phyloP scores from a whole-genome alignment of 2,888 invertebrate species.

The Rutpela maculata region DNA sequence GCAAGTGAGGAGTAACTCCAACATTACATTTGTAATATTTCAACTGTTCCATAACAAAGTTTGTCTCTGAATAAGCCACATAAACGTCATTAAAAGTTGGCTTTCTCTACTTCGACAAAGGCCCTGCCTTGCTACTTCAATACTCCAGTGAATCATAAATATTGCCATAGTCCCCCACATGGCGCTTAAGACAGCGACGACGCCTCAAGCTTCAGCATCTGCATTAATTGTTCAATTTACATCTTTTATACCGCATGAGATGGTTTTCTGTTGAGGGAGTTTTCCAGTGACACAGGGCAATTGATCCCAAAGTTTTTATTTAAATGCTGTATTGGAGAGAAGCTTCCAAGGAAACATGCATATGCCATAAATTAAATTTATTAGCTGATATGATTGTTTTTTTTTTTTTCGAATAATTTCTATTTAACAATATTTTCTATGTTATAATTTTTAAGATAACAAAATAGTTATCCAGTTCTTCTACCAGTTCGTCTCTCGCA shows the following conservation, averaged over 20 bases:
- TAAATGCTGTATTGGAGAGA: background rate
- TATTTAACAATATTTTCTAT: too few relatives aligned
- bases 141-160: constrained; percentile 64
- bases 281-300: constrained; percentile 10
- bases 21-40: constrained; percentile 59
- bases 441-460: too few relatives aligned
- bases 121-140: constrained; percentile 58
- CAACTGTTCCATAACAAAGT: constrained; percentile 61
- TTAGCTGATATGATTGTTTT: too few relatives aligned
- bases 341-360: too few relatives aligned
- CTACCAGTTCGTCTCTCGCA: too few relatives aligned
- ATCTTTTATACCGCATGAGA: constrained; percentile 49
- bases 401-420: too few relatives aligned
- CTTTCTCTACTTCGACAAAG: constrained; percentile 57
- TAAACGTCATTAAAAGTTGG: constrained; percentile 65
- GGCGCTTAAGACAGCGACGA: constrained; percentile 38
- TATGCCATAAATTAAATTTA: too few relatives aligned
- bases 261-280: constrained; percentile 11
- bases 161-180: constrained; percentile 52
- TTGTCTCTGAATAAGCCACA: constrained; percentile 62
- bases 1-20: constrained; percentile 44
- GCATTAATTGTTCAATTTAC: constrained; percentile 64
- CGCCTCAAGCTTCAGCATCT: constrained; percentile 45
- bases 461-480: too few relatives aligned
- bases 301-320: background rate